Evolutionary conservation across 2,113 vertebrate genomes (phyloP).

Genomic region (Chlorocebus sabaeus): DNA sequence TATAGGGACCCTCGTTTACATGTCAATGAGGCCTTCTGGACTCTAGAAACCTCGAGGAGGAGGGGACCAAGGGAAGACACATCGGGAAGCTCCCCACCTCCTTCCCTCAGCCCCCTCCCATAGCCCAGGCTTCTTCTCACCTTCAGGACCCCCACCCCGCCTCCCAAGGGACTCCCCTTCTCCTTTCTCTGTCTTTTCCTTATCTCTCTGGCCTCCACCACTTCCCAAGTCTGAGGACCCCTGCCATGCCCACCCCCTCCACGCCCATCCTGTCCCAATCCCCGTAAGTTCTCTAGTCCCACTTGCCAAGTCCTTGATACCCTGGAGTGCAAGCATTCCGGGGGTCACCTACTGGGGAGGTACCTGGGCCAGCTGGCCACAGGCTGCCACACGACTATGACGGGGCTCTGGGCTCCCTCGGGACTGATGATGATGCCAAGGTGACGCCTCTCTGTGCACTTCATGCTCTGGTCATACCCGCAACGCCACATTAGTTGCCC

Average conservation of each 20-base stretch:
- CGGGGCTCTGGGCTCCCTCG: neutral
- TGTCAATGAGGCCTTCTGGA: slow-evolving; percentile 67
- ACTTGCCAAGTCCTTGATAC: neutral
- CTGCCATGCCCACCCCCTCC: neutral
- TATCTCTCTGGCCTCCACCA: neutral
- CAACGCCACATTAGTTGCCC: slow-evolving; percentile 46
- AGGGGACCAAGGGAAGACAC: neutral
- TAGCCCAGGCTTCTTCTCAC: neutral
- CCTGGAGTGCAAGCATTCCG: neutral
- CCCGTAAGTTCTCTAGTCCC: neutral
- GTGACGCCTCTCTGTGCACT: slow-evolving; percentile 80
- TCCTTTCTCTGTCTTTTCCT: neutral
- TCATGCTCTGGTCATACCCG: slow-evolving; percentile 79
- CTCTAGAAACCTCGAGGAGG: neutral
- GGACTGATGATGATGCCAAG: slow-evolving; percentile 36
- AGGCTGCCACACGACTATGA: neutral
- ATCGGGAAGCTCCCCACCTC: neutral
- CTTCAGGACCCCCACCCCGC: neutral
- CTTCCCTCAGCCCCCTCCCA: neutral
- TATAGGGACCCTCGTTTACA: slow-evolving; percentile 76
- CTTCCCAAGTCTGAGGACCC: neutral
- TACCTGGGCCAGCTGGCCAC: neutral
- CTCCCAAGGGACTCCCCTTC: neutral
- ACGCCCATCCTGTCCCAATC: neutral
- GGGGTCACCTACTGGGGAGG: neutral